Percentiles rank a stretch among this genome's conserved stretches.
These are phyloP conservation scores for Anguilla anguilla DNA, from an alignment of 2,797 vertebrate genomes.

Conservation along the genomic window DNA sequence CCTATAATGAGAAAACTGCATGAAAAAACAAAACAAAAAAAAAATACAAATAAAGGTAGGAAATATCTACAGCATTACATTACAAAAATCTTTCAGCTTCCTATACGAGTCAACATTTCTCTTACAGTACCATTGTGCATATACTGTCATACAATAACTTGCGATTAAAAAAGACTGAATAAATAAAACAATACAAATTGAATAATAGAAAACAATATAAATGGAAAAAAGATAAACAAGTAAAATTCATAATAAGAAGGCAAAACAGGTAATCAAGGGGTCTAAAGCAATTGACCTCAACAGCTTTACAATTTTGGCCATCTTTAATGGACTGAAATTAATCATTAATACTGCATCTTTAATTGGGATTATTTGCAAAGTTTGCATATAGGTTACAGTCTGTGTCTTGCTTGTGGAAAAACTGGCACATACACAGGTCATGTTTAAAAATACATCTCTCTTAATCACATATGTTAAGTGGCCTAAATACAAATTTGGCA, in stretches of 20 bases:
- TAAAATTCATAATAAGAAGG: neutral
- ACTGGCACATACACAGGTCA: conserved; percentile 41
- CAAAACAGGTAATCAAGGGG: neutral
- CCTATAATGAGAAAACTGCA: conserved; percentile 70
- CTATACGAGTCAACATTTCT: conserved; percentile 45
- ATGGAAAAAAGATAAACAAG: conserved; percentile 56
- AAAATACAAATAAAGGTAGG: conserved; percentile 50
- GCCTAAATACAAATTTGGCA: neutral
- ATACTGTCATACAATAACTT: conserved; percentile 52
- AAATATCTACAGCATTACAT: conserved; percentile 27
- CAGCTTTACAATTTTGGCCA: neutral
- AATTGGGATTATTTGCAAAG: conserved; percentile 1
- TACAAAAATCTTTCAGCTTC: conserved; percentile 26
- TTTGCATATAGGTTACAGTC: conserved; percentile 27
- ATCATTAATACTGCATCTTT: neutral
- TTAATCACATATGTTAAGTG: conserved; percentile 37
- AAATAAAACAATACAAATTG: conserved; percentile 44
- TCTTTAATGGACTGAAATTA: neutral
- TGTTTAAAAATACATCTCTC: conserved; percentile 47
- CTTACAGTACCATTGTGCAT: conserved; percentile 43
- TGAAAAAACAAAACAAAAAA: conserved; percentile 65
- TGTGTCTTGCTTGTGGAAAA: conserved; percentile 23
- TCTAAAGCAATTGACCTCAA: neutral
- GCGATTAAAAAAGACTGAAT: conserved; percentile 52
- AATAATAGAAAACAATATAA: conserved; percentile 53